Evolutionary conservation across 1,140 invertebrate species (phyloP).

Genomic region (Dolichoris vasculosae): DNA sequence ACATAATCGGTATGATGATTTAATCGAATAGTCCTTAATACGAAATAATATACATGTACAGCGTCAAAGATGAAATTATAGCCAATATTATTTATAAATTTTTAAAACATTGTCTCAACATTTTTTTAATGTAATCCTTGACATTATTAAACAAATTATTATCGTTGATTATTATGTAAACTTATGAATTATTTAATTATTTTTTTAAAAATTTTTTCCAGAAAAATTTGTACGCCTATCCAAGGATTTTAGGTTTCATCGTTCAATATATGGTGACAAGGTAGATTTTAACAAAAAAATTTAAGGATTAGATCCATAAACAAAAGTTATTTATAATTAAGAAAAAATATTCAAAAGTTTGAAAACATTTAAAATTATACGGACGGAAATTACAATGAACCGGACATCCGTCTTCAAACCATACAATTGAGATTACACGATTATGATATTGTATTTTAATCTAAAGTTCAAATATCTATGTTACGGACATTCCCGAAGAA

Average conservation of each 20-base stretch:
- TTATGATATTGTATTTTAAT: background rate
- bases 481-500: background rate
- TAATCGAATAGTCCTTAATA: background rate
- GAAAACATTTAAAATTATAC: constrained; percentile 30
- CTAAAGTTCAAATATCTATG: constrained; percentile 13
- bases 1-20: background rate
- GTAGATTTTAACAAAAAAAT: too few species aligned
- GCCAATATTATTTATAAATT: background rate
- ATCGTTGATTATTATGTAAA: too few species aligned
- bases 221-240: too few species aligned
- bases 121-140: too few species aligned
- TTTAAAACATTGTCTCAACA: background rate
- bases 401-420: constrained; percentile 38
- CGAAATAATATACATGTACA: background rate
- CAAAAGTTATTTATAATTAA: background rate
- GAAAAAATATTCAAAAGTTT: constrained; percentile 12
- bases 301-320: background rate
- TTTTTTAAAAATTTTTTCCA: too few species aligned
- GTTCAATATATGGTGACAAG: too few species aligned
- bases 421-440: constrained; percentile 38
- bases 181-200: too few species aligned
- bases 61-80: background rate
- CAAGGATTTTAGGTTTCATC: too few species aligned
- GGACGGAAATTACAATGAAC: constrained; percentile 21
- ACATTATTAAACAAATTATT: too few species aligned